Evolutionary conservation across 1,140 invertebrate species (phyloP).

Genomic region (Saxidomus purpurata): DNA sequence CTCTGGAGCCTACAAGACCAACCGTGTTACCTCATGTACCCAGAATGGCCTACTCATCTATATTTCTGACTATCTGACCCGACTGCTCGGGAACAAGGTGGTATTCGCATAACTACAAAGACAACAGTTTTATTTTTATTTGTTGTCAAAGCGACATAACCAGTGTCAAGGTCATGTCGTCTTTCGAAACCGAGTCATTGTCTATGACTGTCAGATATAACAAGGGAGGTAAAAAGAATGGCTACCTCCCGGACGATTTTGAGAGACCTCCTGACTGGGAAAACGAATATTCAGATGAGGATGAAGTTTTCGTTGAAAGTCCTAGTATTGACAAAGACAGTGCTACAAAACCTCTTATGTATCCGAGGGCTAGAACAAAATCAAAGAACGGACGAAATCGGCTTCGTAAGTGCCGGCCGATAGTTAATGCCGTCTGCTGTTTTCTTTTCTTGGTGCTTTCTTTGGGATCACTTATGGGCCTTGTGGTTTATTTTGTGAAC

Average conservation of each 20-base stretch:
- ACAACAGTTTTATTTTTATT: background rate
- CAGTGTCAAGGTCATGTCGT: background rate
- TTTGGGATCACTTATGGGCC: conserved; percentile 76
- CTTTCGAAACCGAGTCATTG: conserved; percentile 48
- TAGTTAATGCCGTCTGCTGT: conserved; percentile 77
- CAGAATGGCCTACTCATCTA: background rate
- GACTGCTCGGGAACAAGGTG: too few relatives aligned
- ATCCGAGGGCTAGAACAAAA: conserved; percentile 76
- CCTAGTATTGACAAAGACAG: conserved; percentile 70
- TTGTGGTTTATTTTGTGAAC: conserved; percentile 77
- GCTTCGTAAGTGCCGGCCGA: conserved; percentile 73
- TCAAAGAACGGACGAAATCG: conserved; percentile 72
- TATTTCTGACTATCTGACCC: too few relatives aligned
- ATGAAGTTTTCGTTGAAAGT: conserved; percentile 82
- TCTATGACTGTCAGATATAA: conserved; percentile 71
- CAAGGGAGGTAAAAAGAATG: conserved; percentile 73
- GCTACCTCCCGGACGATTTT: conserved; percentile 70
- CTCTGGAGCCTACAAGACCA: background rate
- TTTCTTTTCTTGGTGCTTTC: conserved; percentile 77
- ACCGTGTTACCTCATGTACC: background rate
- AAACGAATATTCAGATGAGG: conserved; percentile 77
- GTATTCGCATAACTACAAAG: too few relatives aligned
- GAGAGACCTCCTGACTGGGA: conserved; percentile 59
- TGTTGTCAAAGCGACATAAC: background rate
- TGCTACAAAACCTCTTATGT: conserved; percentile 82